Conservation (phyloP, 2,888 invertebrate genomes). For the Panopea generosa region DNA sequence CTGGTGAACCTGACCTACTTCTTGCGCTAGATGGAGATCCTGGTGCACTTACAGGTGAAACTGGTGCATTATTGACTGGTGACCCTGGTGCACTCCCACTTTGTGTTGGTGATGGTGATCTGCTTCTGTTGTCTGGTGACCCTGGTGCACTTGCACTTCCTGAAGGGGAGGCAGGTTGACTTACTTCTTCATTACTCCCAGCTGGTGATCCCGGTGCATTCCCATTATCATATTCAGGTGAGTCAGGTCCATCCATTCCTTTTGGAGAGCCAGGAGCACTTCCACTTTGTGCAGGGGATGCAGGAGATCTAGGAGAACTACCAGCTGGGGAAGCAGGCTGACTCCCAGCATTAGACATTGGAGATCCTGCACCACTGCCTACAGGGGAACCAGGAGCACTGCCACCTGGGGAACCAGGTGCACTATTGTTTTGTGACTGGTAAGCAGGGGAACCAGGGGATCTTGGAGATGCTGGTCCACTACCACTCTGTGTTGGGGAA, state of each 20-base stretch:
- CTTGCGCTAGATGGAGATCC: conserved; percentile 40
- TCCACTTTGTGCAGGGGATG: conserved; percentile 26
- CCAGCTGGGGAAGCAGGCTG: conserved; percentile 13
- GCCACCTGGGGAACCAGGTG: conserved; percentile 55
- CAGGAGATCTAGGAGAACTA: conserved; percentile 25
- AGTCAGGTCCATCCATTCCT: conserved; percentile 41
- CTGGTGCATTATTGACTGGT: conserved; percentile 42
- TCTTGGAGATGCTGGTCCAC: conserved; percentile 26
- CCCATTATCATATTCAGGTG: conserved; percentile 55
- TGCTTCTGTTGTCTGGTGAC: conserved; percentile 20
- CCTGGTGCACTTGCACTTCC: conserved; percentile 22
- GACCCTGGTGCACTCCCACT: conserved; percentile 49
- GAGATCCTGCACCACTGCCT: conserved; percentile 47
- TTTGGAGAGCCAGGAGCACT: conserved; percentile 60
- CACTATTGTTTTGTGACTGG: conserved; percentile 21
- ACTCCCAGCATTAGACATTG: conserved; percentile 2
- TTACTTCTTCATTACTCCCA: conserved; percentile 25
- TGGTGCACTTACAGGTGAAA: conserved; percentile 44
- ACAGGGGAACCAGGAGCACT: conserved; percentile 60
- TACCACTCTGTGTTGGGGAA: conserved; percentile 32
- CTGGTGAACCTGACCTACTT: conserved; percentile 57
- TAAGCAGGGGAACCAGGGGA: conserved; percentile 25
- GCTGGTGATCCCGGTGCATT: conserved; percentile 62
- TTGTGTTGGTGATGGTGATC: conserved; percentile 59
- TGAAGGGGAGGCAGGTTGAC: conserved; percentile 50